These are phyloP conservation scores for Syrrhaptes paradoxus DNA, from an alignment of 2,113 vertebrate genomes.

Conservation along the genomic window DNA sequence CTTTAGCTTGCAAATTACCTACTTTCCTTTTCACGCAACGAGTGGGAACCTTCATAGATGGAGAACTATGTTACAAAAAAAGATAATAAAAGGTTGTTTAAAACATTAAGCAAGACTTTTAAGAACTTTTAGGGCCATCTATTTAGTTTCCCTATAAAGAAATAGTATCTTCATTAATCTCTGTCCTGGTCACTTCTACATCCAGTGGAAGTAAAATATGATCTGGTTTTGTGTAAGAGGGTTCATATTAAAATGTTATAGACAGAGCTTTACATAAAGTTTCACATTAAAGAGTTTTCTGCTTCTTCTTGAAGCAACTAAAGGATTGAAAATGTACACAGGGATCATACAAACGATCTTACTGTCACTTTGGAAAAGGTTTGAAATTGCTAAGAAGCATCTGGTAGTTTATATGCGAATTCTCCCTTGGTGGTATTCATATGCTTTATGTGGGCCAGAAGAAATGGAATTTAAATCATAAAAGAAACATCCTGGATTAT, in stretches of 20 bases:
- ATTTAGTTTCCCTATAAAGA: background rate
- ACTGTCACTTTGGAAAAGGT: background rate
- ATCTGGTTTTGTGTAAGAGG: background rate
- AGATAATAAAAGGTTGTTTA: background rate
- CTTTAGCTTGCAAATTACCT: background rate
- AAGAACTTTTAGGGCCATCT: background rate
- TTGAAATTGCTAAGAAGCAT: background rate
- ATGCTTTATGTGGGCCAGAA: background rate
- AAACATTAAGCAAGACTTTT: background rate
- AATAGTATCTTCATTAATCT: background rate
- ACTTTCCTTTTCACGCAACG: background rate
- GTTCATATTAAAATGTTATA: background rate
- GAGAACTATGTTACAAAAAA: background rate
- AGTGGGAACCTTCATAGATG: background rate
- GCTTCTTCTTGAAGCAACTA: background rate
- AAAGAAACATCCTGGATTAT: slow-evolving; percentile 12
- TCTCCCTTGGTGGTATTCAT: slow-evolving; percentile 17
- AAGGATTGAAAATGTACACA: slow-evolving; percentile 26
- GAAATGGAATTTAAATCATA: slow-evolving; percentile 30
- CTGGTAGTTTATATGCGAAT: background rate
- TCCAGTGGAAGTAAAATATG: background rate
- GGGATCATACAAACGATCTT: background rate
- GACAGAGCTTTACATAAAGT: background rate
- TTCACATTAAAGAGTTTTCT: background rate
- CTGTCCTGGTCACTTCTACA: background rate